These are phyloP conservation scores for Ambastaia sidthimunki DNA, from an alignment of 2,797 vertebrate species.

Conservation along the genomic window DNA sequence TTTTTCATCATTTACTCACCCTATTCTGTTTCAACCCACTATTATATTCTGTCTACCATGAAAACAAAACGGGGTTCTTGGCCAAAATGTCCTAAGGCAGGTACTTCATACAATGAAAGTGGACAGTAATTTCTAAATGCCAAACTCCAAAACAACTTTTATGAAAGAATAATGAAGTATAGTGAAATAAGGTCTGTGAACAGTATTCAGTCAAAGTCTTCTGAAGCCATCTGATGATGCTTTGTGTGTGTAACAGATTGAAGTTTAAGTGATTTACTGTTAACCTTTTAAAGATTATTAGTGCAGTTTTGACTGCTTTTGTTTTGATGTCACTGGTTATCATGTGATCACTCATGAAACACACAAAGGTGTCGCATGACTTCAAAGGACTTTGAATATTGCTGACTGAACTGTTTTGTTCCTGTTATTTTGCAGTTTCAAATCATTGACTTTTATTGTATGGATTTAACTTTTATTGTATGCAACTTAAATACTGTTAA, in stretches of 20 bases:
- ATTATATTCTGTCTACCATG: neutral
- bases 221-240: neutral
- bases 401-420: too few relatives aligned
- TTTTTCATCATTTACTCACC: neutral
- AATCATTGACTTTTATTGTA: too few relatives aligned
- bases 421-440: too few relatives aligned
- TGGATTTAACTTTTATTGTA: too few relatives aligned
- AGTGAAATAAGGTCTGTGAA: neutral
- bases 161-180: neutral
- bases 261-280: too few relatives aligned
- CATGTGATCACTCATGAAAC: too few relatives aligned
- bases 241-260: neutral
- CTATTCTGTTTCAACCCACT: neutral
- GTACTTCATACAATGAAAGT: neutral
- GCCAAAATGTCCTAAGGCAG: neutral
- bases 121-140: neutral
- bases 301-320: neutral
- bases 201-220: neutral
- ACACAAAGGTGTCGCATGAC: too few relatives aligned
- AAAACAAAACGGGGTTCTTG: neutral
- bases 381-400: too few relatives aligned
- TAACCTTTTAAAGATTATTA: too few relatives aligned
- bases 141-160: neutral
- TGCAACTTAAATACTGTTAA: too few relatives aligned
- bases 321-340: neutral